Percentiles rank a stretch among this genome's conserved stretches.
Conservation (phyloP, 2,888 invertebrate genomes). For the Ceriagrion tenellum region DNA sequence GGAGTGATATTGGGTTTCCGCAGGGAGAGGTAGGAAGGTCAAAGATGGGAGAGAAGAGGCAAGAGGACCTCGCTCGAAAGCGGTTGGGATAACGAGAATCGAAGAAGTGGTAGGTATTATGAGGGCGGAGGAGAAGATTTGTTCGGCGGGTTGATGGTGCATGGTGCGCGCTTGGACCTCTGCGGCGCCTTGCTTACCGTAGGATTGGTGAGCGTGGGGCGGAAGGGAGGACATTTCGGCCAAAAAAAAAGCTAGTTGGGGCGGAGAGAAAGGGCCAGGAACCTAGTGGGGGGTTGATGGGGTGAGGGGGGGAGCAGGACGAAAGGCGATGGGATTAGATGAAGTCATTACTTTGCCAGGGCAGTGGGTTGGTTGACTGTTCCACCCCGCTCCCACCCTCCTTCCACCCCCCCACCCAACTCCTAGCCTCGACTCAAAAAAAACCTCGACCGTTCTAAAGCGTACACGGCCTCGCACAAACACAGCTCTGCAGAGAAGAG, state of each 20-base stretch:
- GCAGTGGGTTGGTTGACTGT: constrained; percentile 10
- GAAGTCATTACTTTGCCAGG: constrained; percentile 53
- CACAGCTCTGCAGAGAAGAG: background rate
- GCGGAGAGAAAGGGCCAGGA: background rate
- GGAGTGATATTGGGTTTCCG: background rate
- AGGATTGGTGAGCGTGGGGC: background rate
- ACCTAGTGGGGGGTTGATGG: background rate
- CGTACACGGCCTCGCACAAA: background rate
- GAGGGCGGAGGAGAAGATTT: background rate
- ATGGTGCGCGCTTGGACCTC: background rate
- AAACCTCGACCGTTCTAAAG: background rate
- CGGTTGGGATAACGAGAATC: constrained; percentile 39
- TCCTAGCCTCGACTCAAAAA: background rate
- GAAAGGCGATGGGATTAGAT: constrained; percentile 54
- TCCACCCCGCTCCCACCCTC: background rate
- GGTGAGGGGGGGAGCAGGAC: background rate
- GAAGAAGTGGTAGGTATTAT: background rate
- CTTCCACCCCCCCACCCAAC: background rate
- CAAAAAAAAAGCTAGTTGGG: background rate
- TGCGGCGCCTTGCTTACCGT: background rate
- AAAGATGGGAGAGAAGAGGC: background rate
- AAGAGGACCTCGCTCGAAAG: background rate
- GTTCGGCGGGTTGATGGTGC: background rate
- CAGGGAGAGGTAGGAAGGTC: background rate
- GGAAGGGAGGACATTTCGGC: too few species aligned